Conservation (phyloP, 2,113 vertebrate genomes). For the Microtus ochrogaster region DNA sequence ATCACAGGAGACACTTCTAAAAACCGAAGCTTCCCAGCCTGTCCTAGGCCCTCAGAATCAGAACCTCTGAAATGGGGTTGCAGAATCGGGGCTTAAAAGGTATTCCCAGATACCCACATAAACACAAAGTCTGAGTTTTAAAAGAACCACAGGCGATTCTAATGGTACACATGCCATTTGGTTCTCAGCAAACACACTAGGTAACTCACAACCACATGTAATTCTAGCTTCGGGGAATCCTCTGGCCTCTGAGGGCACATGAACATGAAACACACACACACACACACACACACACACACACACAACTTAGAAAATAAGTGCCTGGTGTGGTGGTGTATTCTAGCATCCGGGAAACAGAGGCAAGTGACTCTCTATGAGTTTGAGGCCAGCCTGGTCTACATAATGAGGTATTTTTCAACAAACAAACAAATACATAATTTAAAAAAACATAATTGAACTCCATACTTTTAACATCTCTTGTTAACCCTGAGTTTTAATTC, state of each 20-base stretch:
- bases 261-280: not conserved
- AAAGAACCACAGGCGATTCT: not conserved
- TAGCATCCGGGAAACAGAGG: not conserved
- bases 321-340: not conserved
- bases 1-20: not conserved
- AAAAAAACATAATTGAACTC: not conserved
- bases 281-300: not conserved
- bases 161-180: not conserved
- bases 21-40: not conserved
- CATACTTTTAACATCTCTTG: not conserved
- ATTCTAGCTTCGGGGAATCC: not conserved
- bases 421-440: not conserved
- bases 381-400: not conserved
- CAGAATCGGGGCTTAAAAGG: not conserved
- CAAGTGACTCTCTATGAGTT: not conserved
- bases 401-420: not conserved
- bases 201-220: not conserved
- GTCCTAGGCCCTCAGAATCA: not conserved
- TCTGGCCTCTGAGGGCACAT: not conserved
- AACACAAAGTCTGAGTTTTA: not conserved
- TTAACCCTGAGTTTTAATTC: not conserved
- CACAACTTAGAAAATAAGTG: not conserved
- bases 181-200: too few species aligned
- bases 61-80: not conserved
- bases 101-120: not conserved